Percentiles rank a stretch among this genome's conserved stretches.
These are phyloP conservation scores for Onychomys arenicola DNA, from an alignment of 2,797 vertebrate species.

Conservation along the genomic window DNA sequence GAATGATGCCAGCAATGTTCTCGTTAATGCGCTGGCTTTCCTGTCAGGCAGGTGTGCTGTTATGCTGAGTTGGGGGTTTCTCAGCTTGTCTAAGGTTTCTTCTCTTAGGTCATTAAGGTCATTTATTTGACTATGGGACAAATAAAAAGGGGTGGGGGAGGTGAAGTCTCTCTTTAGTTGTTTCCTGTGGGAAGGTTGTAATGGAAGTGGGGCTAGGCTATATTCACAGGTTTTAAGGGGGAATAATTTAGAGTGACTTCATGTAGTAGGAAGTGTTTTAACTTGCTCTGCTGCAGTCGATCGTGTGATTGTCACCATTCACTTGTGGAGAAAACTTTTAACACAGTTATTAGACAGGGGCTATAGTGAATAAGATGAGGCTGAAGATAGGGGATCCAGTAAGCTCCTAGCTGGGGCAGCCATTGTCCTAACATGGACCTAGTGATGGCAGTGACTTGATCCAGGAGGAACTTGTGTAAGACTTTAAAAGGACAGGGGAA, in stretches of 20 bases:
- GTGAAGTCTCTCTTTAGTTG: background rate
- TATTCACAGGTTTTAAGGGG: too few relatives aligned
- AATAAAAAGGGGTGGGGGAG: background rate
- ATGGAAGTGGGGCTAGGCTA: accelerated
- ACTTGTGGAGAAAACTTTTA: background rate
- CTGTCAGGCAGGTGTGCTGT: background rate
- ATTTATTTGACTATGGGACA: background rate
- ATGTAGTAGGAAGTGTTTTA: background rate
- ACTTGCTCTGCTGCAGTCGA: background rate
- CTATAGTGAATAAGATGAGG: background rate
- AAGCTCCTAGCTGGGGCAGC: too few relatives aligned
- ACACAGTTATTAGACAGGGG: background rate
- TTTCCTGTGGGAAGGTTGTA: accelerated
- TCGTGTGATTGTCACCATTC: background rate
- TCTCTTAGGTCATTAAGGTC: background rate
- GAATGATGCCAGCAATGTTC: background rate
- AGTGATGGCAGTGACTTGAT: too few relatives aligned
- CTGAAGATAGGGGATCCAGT: background rate
- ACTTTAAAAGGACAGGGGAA: background rate
- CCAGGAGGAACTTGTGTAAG: too few relatives aligned
- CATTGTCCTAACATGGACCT: background rate
- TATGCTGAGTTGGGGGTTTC: background rate
- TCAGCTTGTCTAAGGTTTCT: background rate
- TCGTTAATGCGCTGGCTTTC: background rate
- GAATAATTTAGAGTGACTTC: background rate